These are phyloP conservation scores for Pantherophis guttatus DNA, from an alignment of 2,113 vertebrate genomes.

Conservation along the genomic window DNA sequence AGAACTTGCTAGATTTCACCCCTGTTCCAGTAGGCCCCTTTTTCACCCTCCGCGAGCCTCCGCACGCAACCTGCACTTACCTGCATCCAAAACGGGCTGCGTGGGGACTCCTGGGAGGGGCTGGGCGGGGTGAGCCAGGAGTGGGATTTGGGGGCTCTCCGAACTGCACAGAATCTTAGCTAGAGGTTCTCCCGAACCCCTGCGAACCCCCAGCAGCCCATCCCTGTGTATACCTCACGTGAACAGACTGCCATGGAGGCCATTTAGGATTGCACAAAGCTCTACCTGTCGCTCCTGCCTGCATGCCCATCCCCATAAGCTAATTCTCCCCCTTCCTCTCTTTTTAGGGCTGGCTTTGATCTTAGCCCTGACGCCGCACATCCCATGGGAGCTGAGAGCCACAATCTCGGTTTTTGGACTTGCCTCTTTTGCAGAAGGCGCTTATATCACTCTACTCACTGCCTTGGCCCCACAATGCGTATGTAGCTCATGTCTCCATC, in stretches of 20 bases:
- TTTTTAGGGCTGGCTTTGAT: constrained; percentile 72
- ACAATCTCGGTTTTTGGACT: constrained; percentile 70
- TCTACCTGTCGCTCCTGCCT: neutral
- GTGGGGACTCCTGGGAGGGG: too few species aligned
- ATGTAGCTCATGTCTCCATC: constrained; percentile 27
- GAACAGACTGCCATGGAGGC: neutral
- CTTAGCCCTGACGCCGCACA: constrained; percentile 67
- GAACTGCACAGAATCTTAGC: too few species aligned
- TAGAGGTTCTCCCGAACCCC: too few species aligned
- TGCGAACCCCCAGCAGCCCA: too few species aligned
- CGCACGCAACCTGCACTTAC: too few species aligned
- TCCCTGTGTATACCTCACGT: neutral
- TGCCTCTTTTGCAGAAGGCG: constrained; percentile 72
- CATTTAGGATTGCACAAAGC: neutral
- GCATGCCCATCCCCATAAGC: too few species aligned
- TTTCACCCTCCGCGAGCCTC: too few species aligned
- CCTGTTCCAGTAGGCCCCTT: too few species aligned
- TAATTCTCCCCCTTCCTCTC: neutral
- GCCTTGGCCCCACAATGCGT: constrained; percentile 74
- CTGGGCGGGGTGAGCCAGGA: too few species aligned
- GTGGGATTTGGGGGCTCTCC: too few species aligned
- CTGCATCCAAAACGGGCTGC: too few species aligned
- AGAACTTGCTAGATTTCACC: too few species aligned
- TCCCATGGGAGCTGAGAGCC: constrained; percentile 64
- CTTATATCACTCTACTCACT: constrained; percentile 69